Conservation (phyloP, 2,888 invertebrate species). For the Philaethria dido region DNA sequence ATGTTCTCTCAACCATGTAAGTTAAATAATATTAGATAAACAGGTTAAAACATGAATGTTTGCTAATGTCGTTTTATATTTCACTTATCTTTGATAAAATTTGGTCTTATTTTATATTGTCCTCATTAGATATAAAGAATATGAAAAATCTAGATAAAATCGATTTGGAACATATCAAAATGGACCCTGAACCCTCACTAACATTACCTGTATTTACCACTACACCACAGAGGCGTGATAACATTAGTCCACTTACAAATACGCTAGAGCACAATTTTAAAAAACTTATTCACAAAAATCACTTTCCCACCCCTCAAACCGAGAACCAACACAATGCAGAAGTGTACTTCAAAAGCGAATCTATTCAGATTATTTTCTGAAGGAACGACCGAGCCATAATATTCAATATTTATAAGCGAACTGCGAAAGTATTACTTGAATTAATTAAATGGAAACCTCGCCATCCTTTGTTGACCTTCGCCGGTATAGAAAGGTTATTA, state of each 20-base stretch:
- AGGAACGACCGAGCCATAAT: slow-evolving; percentile 36
- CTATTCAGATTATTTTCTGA: slow-evolving; percentile 45
- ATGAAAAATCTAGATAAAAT: too few relatives aligned
- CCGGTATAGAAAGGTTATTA: slow-evolving; percentile 44
- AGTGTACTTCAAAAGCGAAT: slow-evolving; percentile 19
- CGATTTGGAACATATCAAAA: too few relatives aligned
- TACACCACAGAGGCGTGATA: background rate
- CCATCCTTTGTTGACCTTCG: slow-evolving; percentile 49
- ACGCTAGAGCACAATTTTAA: background rate
- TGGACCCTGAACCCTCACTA: background rate
- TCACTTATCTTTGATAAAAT: too few relatives aligned
- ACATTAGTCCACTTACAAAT: background rate
- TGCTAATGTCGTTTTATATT: too few relatives aligned
- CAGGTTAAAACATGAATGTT: too few relatives aligned
- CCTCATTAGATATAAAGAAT: too few relatives aligned
- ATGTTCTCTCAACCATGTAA: too few relatives aligned
- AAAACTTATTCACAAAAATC: slow-evolving; percentile 5
- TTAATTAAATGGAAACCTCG: slow-evolving; percentile 54
- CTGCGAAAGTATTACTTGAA: slow-evolving; percentile 51
- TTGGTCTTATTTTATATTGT: too few relatives aligned
- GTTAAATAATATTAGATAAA: too few relatives aligned
- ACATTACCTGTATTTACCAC: background rate
- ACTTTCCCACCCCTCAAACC: slow-evolving; percentile 1
- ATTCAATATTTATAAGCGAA: slow-evolving; percentile 56
- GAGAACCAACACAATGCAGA: slow-evolving; percentile 15